A percentile compares a stretch with the other conserved stretches of the same genome.
phyloP scores from a whole-genome alignment of 1,140 invertebrate genomes.

The Vollenhovia emeryi region DNA sequence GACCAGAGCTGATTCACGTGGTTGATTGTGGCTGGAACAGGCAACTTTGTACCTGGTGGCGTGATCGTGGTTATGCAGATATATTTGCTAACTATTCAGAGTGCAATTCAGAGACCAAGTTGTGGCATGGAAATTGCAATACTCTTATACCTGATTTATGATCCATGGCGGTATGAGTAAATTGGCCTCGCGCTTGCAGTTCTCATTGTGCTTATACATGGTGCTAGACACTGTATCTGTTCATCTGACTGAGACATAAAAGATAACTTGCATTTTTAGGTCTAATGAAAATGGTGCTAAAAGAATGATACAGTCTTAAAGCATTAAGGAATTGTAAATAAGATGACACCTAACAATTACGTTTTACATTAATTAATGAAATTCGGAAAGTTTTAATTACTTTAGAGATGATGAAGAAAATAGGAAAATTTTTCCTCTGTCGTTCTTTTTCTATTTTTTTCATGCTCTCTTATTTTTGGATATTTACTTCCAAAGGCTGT shows the following conservation, averaged over 20 bases:
- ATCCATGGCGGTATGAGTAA: background rate
- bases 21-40: constrained; percentile 94
- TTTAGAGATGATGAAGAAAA: background rate
- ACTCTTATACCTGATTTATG: constrained; percentile 88
- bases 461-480: background rate
- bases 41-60: constrained; percentile 95
- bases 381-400: background rate
- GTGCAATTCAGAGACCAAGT: constrained; percentile 89
- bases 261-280: background rate
- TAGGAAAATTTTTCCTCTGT: background rate
- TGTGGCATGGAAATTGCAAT: constrained; percentile 96
- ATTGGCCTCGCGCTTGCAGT: too few relatives aligned
- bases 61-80: constrained; percentile 91
- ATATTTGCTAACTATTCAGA: constrained; percentile 92
- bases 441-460: background rate
- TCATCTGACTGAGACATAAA: too few relatives aligned
- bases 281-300: constrained; percentile 1
- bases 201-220: too few relatives aligned
- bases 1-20: constrained; percentile 91
- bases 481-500: background rate
- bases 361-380: background rate
- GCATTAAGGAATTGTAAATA: background rate
- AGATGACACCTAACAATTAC: background rate
- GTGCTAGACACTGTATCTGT: too few relatives aligned
- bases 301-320: background rate